Base-by-base conservation (phyloP, 2,888 invertebrate species). In the Platycheirus albimanus region DNA sequence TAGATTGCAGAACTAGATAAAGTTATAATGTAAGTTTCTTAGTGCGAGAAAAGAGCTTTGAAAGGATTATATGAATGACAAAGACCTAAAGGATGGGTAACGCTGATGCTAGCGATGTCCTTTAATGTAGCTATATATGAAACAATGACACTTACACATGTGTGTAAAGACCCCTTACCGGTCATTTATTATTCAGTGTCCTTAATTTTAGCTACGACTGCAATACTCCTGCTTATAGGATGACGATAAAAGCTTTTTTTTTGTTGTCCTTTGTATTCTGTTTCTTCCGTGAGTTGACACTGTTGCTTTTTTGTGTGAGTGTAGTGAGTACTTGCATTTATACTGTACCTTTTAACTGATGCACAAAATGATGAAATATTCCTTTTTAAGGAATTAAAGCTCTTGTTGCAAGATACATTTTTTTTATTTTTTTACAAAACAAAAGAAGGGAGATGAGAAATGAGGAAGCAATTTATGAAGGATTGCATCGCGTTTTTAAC, bases 131-230 rank as follows among this genome's bases (percentile, higher is more conserved):
- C n/a, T n/a, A 41, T 58, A 8, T 67, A 41, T 20, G 61, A 77
- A 71, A 71, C 77, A 81, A 43, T 83, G 77, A 72, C 67, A 54
- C 54, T 47, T 51, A 15, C 20, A 64, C 66, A 64, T 77, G 36
- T 67, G 63, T 74, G 54, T 36, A 52, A 30, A 47, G 56, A 45
- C 45, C 67, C 43, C 67, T 71, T 67, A 67, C 71, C 81, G 81
- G 77, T 77, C 72, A 83, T 83, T 83, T 83, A 77, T 77, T 83
- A 83, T 77, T 63, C 77, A 77, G 67, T 71, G 77, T 77, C 81
- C 81, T 83, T 77, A 83, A 77, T 83, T 67, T 77, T 49, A 54
- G 72, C 45, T 61, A 76, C 49, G 49, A 38, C 49, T 24, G 49
- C n/a, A n/a, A n/a, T n/a, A n/a, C n/a, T n/a, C n/a, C n/a, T 47